Percentiles rank a stretch among this genome's conserved stretches.
These are phyloP conservation scores for Dimorphilus gyrociliatus DNA, from an alignment of 2,888 invertebrate genomes.

Conservation along the genomic window DNA sequence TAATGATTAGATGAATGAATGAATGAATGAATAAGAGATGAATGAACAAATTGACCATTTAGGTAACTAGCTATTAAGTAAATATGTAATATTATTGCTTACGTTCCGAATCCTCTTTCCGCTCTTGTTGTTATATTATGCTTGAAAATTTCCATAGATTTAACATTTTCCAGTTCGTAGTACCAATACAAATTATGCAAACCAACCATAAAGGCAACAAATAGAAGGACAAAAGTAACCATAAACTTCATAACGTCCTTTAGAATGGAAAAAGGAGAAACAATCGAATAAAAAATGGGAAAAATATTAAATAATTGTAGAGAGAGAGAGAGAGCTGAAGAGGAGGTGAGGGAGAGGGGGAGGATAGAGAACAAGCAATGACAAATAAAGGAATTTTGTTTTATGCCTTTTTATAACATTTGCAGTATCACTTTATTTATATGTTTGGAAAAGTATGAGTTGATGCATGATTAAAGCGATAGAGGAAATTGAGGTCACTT, in stretches of 20 bases:
- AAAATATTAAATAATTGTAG: too few relatives aligned
- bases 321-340: too few relatives aligned
- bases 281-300: conserved; percentile 3
- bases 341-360: too few relatives aligned
- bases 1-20: too few relatives aligned
- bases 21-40: too few relatives aligned
- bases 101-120: conserved; percentile 28
- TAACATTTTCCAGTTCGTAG: conserved; percentile 17
- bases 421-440: too few relatives aligned
- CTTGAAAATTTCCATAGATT: neutral
- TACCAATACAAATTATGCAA: conserved; percentile 36
- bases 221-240: conserved; percentile 18
- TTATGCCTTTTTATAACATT: too few relatives aligned
- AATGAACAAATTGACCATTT: neutral
- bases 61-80: neutral
- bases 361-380: too few relatives aligned
- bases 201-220: conserved; percentile 30
- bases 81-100: conserved; percentile 9
- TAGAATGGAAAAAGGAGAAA: neutral
- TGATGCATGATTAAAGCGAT: too few relatives aligned
- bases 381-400: too few relatives aligned
- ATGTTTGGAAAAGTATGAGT: too few relatives aligned
- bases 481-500: too few relatives aligned
- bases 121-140: conserved; percentile 19
- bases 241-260: conserved; percentile 30